phyloP scores from a whole-genome alignment of 2,113 vertebrate genomes.

The Oreotrochilus melanogaster region DNA sequence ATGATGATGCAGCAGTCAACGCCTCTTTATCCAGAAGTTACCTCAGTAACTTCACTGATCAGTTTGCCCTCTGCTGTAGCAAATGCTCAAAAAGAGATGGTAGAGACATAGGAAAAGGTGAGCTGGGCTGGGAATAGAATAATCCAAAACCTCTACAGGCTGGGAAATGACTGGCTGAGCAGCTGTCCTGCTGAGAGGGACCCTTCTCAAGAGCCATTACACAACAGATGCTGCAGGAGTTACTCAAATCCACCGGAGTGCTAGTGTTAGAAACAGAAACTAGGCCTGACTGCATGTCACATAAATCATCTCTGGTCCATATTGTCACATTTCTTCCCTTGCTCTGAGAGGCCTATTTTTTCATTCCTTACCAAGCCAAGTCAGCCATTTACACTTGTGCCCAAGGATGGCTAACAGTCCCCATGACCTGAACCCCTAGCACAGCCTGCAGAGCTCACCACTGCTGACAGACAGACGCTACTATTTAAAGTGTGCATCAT shows the following conservation, averaged over 20 bases:
- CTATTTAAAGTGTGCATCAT: neutral
- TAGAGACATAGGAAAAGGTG: neutral
- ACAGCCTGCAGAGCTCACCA: neutral
- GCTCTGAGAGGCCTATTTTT: neutral
- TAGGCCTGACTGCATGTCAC: neutral
- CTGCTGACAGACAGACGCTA: neutral
- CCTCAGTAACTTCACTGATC: neutral
- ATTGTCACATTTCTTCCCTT: neutral
- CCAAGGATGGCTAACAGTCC: neutral
- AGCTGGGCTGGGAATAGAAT: neutral
- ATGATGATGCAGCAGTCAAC: neutral
- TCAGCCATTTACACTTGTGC: neutral
- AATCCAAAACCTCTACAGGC: neutral
- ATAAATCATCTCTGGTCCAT: neutral
- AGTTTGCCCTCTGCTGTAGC: neutral
- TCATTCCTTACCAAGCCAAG: neutral
- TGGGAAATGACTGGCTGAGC: neutral
- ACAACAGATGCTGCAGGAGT: neutral
- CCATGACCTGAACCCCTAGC: fast-evolving
- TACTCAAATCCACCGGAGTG: neutral
- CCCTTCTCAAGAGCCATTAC: neutral
- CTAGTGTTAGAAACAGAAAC: neutral
- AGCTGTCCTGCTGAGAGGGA: neutral
- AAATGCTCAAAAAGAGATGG: neutral
- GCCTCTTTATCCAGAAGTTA: neutral